Evolutionary conservation across 2,113 vertebrate species (phyloP).

Genomic region (Mastomys natalensis): DNA sequence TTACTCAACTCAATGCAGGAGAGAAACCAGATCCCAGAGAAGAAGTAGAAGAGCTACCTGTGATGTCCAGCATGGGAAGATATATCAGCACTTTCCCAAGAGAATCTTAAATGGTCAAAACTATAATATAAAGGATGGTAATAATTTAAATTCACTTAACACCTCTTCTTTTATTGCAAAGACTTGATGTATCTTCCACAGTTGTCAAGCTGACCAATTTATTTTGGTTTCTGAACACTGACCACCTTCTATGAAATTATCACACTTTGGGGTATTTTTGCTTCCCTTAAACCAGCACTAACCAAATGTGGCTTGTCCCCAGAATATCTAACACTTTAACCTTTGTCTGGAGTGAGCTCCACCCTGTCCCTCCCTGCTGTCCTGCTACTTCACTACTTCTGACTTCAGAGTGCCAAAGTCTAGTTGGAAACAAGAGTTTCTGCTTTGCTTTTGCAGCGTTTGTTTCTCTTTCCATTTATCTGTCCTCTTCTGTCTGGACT

Average conservation of each 20-base stretch:
- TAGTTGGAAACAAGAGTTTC: background rate
- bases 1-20: background rate
- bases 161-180: background rate
- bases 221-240: background rate
- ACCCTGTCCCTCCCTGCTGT: background rate
- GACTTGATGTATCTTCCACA: background rate
- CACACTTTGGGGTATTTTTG: background rate
- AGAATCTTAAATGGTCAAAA: background rate
- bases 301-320: rapidly evolving
- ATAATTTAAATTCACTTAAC: background rate
- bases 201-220: background rate
- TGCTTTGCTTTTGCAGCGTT: background rate
- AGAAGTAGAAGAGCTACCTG: background rate
- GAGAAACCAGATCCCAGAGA: background rate
- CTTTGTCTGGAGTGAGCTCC: background rate
- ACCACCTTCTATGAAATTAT: background rate
- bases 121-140: background rate
- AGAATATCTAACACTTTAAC: background rate
- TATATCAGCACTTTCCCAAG: background rate
- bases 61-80: background rate
- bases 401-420: background rate
- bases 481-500: background rate
- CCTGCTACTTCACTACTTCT: background rate
- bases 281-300: background rate
- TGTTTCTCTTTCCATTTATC: background rate